Conservation (phyloP, 2,888 invertebrate species). For the Sthenelais limicola region DNA sequence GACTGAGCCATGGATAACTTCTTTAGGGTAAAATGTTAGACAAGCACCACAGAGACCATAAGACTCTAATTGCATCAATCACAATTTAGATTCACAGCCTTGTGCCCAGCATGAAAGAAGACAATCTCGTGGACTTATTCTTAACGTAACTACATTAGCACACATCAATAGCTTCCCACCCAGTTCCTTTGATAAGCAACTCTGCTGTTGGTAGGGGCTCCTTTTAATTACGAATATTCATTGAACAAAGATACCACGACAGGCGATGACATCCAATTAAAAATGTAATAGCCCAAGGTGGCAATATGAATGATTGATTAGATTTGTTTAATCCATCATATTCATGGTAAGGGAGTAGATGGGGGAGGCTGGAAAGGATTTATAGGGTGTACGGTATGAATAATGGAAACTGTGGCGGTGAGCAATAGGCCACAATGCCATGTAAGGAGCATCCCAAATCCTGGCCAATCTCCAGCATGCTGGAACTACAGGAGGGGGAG, state of each 20-base stretch:
- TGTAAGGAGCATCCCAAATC: too few relatives aligned
- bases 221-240: slow-evolving; percentile 33
- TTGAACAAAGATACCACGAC: slow-evolving; percentile 8
- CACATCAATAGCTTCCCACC: slow-evolving; percentile 9
- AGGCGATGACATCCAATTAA: slow-evolving; percentile 38
- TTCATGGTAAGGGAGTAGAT: slow-evolving; percentile 19
- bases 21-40: too few relatives aligned
- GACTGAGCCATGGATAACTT: too few relatives aligned
- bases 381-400: too few relatives aligned
- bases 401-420: too few relatives aligned
- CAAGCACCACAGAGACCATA: too few relatives aligned
- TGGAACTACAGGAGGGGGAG: too few relatives aligned
- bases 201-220: background rate
- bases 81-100: slow-evolving; percentile 22
- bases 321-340: slow-evolving; percentile 34
- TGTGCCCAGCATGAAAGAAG: slow-evolving; percentile 26
- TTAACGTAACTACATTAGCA: slow-evolving; percentile 33
- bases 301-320: slow-evolving; percentile 35
- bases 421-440: too few relatives aligned
- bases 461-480: too few relatives aligned
- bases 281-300: slow-evolving; percentile 35
- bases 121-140: slow-evolving; percentile 31
- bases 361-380: background rate
- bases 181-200: slow-evolving; percentile 20
- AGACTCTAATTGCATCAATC: slow-evolving; percentile 22